Conservation (phyloP, 2,113 vertebrate genomes). For the Collichthys lucidus region DNA sequence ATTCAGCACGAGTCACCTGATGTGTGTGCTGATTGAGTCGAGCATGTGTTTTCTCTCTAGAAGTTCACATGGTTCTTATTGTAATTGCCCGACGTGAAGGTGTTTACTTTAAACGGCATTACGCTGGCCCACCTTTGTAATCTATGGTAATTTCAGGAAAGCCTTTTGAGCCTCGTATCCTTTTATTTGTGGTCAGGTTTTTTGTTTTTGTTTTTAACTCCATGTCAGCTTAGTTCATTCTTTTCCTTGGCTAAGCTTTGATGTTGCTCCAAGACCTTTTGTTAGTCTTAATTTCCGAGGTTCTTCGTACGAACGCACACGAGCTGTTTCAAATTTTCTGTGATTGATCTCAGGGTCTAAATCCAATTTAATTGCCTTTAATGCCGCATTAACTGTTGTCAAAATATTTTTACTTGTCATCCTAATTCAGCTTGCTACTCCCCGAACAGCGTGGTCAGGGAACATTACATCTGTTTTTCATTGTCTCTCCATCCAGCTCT, state of each 20-base stretch:
- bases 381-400: conserved; percentile 82
- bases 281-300: conserved; percentile 73
- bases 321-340: conserved; percentile 80
- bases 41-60: conserved; percentile 53
- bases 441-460: conserved; percentile 54
- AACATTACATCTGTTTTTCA: conserved; percentile 74
- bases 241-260: conserved; percentile 70
- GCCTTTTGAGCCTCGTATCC: conserved; percentile 71
- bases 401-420: conserved; percentile 85
- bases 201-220: conserved; percentile 33
- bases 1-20: conserved; percentile 44
- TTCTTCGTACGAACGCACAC: conserved; percentile 56
- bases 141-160: conserved; percentile 63
- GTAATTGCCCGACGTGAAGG: conserved; percentile 47
- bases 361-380: conserved; percentile 82
- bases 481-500: conserved; percentile 58
- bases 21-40: conserved; percentile 25
- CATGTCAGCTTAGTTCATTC: conserved; percentile 54
- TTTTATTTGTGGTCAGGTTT: conserved; percentile 66
- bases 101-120: conserved; percentile 68
- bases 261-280: conserved; percentile 76
- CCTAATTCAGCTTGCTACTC: conserved; percentile 72
- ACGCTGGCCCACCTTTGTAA: conserved; percentile 59
- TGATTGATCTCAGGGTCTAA: conserved; percentile 77
- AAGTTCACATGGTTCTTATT: conserved; percentile 55